phyloP scores from a whole-genome alignment of 2,797 vertebrate species.

The Meda fulgida region DNA sequence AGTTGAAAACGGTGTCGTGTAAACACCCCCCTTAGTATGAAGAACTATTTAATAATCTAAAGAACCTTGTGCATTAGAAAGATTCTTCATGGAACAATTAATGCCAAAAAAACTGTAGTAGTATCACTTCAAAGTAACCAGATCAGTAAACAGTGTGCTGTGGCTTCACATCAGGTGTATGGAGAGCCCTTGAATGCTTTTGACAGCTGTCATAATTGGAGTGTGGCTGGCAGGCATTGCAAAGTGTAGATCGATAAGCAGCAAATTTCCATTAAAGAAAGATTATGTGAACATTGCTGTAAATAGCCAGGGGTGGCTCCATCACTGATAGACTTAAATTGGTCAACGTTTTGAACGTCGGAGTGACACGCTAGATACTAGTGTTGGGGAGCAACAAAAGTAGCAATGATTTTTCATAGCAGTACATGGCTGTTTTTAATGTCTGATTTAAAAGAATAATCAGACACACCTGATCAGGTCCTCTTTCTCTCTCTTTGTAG shows the following conservation, averaged over 20 bases:
- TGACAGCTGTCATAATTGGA: slow-evolving; percentile 95
- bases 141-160: slow-evolving; percentile 75
- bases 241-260: slow-evolving; percentile 96
- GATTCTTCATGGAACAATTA: background rate
- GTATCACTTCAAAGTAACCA: slow-evolving; percentile 41
- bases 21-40: background rate
- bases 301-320: slow-evolving; percentile 90
- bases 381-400: slow-evolving; percentile 1
- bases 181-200: slow-evolving; percentile 86
- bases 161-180: slow-evolving; percentile 71
- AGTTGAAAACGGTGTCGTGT: background rate
- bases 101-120: background rate
- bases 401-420: slow-evolving; percentile 3
- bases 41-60: background rate
- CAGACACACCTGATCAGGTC: background rate
- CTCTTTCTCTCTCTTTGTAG: background rate
- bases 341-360: slow-evolving; percentile 76
- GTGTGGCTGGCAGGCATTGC: slow-evolving; percentile 90
- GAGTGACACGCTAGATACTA: slow-evolving; percentile 16
- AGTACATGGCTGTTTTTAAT: background rate
- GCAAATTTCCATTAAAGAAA: slow-evolving; percentile 98
- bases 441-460: background rate
- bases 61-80: background rate
- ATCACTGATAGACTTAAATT: slow-evolving; percentile 78
- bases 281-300: slow-evolving; percentile 90